Base-by-base conservation (phyloP, 2,797 vertebrate species). In the Poeciliopsis paucimaculata region DNA sequence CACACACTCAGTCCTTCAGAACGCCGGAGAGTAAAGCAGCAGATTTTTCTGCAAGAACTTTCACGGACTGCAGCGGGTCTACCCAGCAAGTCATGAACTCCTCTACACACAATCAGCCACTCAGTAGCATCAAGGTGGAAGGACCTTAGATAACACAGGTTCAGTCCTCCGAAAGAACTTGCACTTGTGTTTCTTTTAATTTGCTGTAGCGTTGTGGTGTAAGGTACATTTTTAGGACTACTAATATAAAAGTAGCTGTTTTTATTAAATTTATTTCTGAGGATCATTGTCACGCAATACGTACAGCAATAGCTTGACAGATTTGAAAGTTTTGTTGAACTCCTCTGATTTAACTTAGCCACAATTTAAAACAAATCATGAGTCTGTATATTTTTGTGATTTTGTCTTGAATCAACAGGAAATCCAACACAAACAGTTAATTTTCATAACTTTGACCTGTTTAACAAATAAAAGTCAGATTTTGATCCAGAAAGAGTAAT, bases 111-210 rank as follows among this genome's bases (percentile, higher is more conserved):
- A 92, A 96, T 79, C 88, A 93, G 0, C 94, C 94, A 86, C 92
- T 96, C 85, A 96, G 90, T 87, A 95, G 95, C 75, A 96, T 98
- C 79, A 98, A 97, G 92, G 96, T 97, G 84, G 97, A 98, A 89
- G 95, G 95, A 60, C 94, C 92, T 7, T 95, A 91, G 4, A 79
- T 73, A 62, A 39, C 51, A 57, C 3, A 74, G 18, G 72, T 83
- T 73, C 64, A 60, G 20, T 76, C 46, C 85, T 45, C 41, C 77
- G 2, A 12, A 83, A 91, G 82, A 82, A 84, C 82, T 88, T 70
- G 4, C 75, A 26, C 77, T 15, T 77, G 49, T 28, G 80, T 75
- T 26, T 82, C 77, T 82, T 73, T 72, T 72, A 11, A 75, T 15
- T 75, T 4, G 53, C 41, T 79, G 75, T 62, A 74, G 26, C 68